Evolutionary conservation across 2,888 invertebrate genomes (phyloP).

Genomic region (Pyrrhosoma nymphula): DNA sequence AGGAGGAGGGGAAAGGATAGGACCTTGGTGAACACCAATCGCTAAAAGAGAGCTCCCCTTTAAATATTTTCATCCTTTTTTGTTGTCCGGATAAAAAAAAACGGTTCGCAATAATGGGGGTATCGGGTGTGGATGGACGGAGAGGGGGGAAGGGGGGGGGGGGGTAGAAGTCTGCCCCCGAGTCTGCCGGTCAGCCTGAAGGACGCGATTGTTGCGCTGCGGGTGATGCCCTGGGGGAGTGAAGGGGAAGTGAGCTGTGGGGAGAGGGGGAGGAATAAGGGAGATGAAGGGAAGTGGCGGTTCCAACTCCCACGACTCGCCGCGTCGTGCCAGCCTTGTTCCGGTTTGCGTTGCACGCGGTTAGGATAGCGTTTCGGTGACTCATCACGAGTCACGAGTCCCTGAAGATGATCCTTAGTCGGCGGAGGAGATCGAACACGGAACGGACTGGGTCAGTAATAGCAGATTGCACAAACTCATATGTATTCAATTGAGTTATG

Average conservation of each 20-base stretch:
- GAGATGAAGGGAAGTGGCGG: neutral
- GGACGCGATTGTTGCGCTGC: slow-evolving; percentile 1
- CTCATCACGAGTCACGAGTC: neutral
- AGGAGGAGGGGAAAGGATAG: neutral
- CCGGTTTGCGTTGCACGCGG: neutral
- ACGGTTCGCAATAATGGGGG: neutral
- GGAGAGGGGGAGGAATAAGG: neutral
- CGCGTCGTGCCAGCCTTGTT: neutral
- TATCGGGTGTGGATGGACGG: neutral
- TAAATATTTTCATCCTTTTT: neutral
- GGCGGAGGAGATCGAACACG: neutral
- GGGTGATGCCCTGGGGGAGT: neutral
- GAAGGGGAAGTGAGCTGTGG: neutral
- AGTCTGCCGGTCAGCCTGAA: neutral
- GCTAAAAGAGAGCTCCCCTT: neutral
- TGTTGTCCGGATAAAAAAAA: neutral
- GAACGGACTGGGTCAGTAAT: neutral
- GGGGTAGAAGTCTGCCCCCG: neutral
- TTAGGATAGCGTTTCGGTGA: neutral
- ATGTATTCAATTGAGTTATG: no score
- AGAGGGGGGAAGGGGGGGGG: neutral
- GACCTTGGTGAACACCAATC: neutral
- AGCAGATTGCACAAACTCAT: no score
- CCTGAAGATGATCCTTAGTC: neutral
- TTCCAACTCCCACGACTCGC: neutral